Evolutionary conservation across 2,113 vertebrate species (phyloP).

Genomic region (human (Homo sapiens)): GRCh38 chr2:191117001-191117500

Average conservation of each 20-base stretch:
- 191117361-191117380: not conserved
- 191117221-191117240: not conserved
- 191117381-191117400: slow-evolving; percentile 32
- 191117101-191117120: not conserved
- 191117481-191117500: slow-evolving; percentile 8
- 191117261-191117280: not conserved
- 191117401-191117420: not conserved
- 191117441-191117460: slow-evolving; percentile 21
- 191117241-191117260: slow-evolving; percentile 10
- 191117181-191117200: not conserved
- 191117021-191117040: not conserved
- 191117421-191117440: slow-evolving; percentile 38
- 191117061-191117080: not conserved
- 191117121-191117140: not conserved
- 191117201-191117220: not conserved
- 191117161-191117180: not conserved
- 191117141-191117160: not conserved
- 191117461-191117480: slow-evolving; percentile 37
- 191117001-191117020: not conserved
- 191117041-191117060: not conserved
- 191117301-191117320: slow-evolving; percentile 13
- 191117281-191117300: not conserved
- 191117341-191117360: not conserved
- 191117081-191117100: not conserved
- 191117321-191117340: slow-evolving; percentile 24